phyloP scores from a whole-genome alignment of 2,113 vertebrate genomes.

The Turnix velox region DNA sequence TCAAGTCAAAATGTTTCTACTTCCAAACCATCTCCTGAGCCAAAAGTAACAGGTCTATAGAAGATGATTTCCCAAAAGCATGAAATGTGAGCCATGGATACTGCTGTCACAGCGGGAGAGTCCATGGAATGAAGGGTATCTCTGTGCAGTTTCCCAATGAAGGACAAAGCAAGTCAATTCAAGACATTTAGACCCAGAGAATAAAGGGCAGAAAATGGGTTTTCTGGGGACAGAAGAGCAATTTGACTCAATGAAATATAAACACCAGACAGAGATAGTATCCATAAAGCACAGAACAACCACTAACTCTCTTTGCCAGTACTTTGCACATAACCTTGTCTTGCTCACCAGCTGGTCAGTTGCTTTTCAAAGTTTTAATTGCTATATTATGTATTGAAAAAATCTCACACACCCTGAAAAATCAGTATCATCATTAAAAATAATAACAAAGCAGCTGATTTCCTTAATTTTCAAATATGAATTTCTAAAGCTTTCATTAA shows the following conservation, averaged over 20 bases:
- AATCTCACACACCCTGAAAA: background rate
- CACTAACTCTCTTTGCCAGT: background rate
- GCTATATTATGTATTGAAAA: rapidly evolving
- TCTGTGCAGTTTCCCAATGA: background rate
- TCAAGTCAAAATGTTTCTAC: background rate
- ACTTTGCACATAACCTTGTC: background rate
- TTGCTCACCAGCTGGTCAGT: background rate
- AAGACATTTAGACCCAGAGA: background rate
- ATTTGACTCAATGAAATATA: background rate
- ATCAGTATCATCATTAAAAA: background rate
- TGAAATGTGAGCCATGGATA: background rate
- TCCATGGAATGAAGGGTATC: background rate
- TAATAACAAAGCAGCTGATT: background rate
- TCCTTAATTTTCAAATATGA: background rate
- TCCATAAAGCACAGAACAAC: background rate
- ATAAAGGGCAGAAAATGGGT: background rate
- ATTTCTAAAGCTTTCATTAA: background rate
- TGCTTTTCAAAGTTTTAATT: background rate
- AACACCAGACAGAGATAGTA: background rate
- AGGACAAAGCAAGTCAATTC: background rate
- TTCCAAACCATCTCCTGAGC: background rate
- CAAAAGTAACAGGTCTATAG: background rate
- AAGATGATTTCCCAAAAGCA: background rate
- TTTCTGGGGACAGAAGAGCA: background rate
- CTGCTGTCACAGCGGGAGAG: background rate